A percentile compares a stretch with the other conserved stretches of the same genome.
Conservation (phyloP, 2,113 vertebrate species). For the Propithecus coquereli region DNA sequence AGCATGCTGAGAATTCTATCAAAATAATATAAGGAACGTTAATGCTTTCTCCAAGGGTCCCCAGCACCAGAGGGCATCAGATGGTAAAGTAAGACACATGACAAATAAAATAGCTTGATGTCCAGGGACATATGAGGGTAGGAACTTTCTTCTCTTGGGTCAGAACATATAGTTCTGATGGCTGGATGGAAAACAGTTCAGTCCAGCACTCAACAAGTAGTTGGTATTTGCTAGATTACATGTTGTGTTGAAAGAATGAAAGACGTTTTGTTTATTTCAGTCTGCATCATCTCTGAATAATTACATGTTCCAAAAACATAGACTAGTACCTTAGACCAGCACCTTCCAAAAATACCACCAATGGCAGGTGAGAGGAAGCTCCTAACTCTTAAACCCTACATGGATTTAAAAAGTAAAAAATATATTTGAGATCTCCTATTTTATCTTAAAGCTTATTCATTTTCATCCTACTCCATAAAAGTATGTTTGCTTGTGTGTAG, state of each 20-base stretch:
- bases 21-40: neutral
- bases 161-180: neutral
- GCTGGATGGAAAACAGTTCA: neutral
- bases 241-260: neutral
- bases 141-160: neutral
- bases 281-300: neutral
- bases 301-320: neutral
- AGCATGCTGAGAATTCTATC: neutral
- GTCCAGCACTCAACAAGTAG: neutral
- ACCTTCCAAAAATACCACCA: neutral
- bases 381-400: neutral
- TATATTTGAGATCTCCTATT: neutral
- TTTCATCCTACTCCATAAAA: neutral
- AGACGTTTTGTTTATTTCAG: neutral
- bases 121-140: neutral
- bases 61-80: neutral
- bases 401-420: neutral
- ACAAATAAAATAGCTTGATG: neutral
- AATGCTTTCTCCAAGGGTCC: neutral
- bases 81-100: neutral
- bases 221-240: neutral
- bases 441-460: constrained; percentile 9
- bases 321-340: neutral
- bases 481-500: neutral
- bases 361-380: neutral